Conservation (phyloP, 2,797 vertebrate species). For the Mus minutoides region DNA sequence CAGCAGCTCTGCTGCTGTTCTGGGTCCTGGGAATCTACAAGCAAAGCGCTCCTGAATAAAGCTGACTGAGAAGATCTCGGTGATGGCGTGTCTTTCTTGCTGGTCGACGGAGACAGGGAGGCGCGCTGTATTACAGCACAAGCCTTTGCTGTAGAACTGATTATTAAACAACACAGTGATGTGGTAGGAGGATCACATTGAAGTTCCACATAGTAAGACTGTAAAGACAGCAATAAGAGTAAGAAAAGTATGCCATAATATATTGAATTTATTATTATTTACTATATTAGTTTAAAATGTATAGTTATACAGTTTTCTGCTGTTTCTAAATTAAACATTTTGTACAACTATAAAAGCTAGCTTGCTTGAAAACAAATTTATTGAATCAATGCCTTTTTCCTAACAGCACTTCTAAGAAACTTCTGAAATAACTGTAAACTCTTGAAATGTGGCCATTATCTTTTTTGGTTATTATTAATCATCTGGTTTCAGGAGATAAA, state of each 20-base stretch:
- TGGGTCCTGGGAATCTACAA: no score
- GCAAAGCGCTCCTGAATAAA: no score
- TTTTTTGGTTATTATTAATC: not conserved
- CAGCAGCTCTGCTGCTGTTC: no score
- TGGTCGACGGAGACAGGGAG: no score
- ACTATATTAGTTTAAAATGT: not conserved
- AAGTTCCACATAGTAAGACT: no score
- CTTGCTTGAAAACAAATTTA: not conserved
- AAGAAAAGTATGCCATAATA: not conserved
- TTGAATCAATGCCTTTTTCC: not conserved
- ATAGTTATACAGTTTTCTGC: not conserved
- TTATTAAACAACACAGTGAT: not conserved
- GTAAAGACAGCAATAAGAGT: not conserved
- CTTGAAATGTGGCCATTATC: not conserved
- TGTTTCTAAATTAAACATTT: not conserved
- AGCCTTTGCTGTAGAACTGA: no score
- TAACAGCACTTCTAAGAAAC: not conserved
- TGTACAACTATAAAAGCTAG: not conserved
- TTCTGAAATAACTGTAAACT: conserved; percentile 11
- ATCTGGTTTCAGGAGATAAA: not conserved
- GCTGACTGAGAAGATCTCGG: no score
- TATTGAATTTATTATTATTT: not conserved
- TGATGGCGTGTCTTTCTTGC: no score
- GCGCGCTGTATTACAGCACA: no score
- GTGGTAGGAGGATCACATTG: not conserved